These are phyloP conservation scores for Dynastes hyllus DNA, from an alignment of 2,888 invertebrate species.

Conservation along the genomic window DNA sequence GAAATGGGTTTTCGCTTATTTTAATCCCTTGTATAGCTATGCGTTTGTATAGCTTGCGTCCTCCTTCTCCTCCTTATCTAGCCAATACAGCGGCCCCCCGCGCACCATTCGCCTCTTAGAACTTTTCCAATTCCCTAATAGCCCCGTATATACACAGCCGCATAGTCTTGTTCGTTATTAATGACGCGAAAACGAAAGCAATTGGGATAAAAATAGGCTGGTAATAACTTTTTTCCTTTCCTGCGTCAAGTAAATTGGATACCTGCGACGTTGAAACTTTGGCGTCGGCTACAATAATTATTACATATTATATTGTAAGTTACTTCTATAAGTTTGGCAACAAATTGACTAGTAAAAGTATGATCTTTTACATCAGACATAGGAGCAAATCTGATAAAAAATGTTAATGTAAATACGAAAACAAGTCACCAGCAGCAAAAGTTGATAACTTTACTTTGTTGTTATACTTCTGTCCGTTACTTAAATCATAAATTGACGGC, in stretches of 20 bases:
- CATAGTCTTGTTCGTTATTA: background rate
- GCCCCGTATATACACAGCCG: background rate
- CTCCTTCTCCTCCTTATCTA: background rate
- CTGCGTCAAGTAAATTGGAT: too few species aligned
- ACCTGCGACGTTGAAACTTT: background rate
- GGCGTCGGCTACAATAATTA: background rate
- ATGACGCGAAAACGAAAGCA: background rate
- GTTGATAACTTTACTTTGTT: too few species aligned
- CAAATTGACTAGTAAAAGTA: too few species aligned
- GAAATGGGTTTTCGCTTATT: slow-evolving; percentile 45
- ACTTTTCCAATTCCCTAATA: slow-evolving; percentile 42
- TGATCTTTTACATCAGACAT: too few species aligned
- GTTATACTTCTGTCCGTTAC: too few species aligned
- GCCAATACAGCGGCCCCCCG: background rate
- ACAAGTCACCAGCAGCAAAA: too few species aligned
- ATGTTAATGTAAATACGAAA: too few species aligned
- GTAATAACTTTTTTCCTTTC: background rate
- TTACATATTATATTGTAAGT: too few species aligned
- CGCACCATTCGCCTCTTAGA: background rate
- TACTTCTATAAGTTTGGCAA: too few species aligned
- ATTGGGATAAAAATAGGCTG: slow-evolving; percentile 5
- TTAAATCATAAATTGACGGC: too few species aligned
- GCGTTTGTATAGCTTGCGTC: background rate
- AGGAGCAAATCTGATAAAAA: too few species aligned
- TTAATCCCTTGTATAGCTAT: slow-evolving; percentile 39